phyloP scores from a whole-genome alignment of 2,797 vertebrate genomes.

The Pseudomugil gertrudae region DNA sequence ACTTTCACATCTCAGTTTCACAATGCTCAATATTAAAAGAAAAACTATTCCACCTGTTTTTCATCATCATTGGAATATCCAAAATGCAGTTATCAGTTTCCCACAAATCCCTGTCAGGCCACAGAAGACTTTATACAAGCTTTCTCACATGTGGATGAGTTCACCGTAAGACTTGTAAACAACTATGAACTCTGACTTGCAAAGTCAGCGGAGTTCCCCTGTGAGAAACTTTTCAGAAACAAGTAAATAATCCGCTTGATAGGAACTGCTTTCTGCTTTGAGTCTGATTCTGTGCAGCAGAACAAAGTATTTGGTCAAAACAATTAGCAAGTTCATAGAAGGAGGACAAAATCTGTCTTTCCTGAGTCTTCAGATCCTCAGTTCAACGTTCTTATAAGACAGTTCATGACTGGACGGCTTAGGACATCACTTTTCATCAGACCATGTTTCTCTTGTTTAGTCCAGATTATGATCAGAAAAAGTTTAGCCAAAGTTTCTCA shows the following conservation, averaged over 20 bases:
- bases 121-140: background rate
- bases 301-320: background rate
- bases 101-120: background rate
- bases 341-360: background rate
- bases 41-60: background rate
- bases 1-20: constrained; percentile 9
- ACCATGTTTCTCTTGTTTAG: background rate
- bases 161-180: background rate
- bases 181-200: background rate
- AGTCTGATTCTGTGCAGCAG: background rate
- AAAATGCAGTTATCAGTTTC: background rate
- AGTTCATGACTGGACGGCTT: too few relatives aligned
- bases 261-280: constrained; percentile 9
- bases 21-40: background rate
- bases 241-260: background rate
- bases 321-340: background rate
- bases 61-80: background rate
- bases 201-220: constrained; percentile 11
- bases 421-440: background rate
- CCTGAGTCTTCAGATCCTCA: background rate
- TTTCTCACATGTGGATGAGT: background rate
- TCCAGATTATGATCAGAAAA: background rate
- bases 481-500: background rate
- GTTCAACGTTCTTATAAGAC: too few relatives aligned
- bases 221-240: background rate